Conservation (phyloP, 2,888 invertebrate genomes). For the Hydrotaea diabolus region DNA sequence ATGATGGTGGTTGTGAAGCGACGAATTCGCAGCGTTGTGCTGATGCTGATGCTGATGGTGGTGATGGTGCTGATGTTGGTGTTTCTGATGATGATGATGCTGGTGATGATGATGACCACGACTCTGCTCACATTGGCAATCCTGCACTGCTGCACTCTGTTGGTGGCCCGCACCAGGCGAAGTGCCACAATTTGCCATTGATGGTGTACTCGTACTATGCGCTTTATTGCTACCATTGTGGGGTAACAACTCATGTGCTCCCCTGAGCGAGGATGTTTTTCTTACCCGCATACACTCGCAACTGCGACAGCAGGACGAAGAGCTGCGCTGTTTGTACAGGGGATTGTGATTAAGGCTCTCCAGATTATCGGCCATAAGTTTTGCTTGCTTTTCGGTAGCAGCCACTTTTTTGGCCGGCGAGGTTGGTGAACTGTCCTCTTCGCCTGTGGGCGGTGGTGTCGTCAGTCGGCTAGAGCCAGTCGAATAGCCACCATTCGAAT, state of each 20-base stretch:
- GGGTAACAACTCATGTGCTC: slow-evolving; percentile 72
- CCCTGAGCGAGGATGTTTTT: slow-evolving; percentile 77
- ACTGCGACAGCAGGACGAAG: slow-evolving; percentile 70
- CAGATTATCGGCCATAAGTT: slow-evolving; percentile 74
- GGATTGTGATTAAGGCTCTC: slow-evolving; percentile 71
- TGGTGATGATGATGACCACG: slow-evolving; percentile 65
- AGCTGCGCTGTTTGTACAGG: slow-evolving; percentile 51
- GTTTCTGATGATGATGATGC: slow-evolving; percentile 22
- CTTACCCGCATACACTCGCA: slow-evolving; percentile 72
- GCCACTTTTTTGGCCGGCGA: slow-evolving; percentile 74
- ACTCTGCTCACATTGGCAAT: slow-evolving; percentile 52
- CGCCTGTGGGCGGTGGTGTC: slow-evolving; percentile 78
- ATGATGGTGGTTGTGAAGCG: slow-evolving; percentile 49
- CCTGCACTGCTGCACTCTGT: slow-evolving; percentile 66
- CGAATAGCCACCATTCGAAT: slow-evolving; percentile 69
- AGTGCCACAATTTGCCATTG: slow-evolving; percentile 68
- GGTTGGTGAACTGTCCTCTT: slow-evolving; percentile 75
- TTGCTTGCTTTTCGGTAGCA: slow-evolving; percentile 68
- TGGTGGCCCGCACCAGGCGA: slow-evolving; percentile 49
- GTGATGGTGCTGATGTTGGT: slow-evolving; percentile 43
- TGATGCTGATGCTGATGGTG: slow-evolving; percentile 47
- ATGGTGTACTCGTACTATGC: slow-evolving; percentile 77
- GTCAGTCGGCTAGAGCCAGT: slow-evolving; percentile 74
- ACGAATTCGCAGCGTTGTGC: slow-evolving; percentile 10
- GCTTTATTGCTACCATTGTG: slow-evolving; percentile 63